phyloP scores from a whole-genome alignment of 2,113 vertebrate genomes.

The Rhinogobius similis region DNA sequence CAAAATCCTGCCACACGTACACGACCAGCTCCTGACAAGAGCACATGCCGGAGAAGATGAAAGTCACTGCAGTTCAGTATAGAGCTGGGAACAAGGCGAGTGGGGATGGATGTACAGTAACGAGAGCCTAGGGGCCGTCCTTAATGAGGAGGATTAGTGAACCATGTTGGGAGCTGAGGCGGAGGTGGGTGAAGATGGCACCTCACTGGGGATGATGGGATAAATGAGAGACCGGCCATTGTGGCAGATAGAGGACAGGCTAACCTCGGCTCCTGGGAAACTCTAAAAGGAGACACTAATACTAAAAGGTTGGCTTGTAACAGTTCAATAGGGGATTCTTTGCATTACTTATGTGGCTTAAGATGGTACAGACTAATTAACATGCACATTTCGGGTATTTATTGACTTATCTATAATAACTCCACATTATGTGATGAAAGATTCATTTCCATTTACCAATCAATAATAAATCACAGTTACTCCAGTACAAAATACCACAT shows the following conservation, averaged over 20 bases:
- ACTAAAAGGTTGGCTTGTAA: constrained; percentile 33
- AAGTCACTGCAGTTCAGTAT: constrained; percentile 30
- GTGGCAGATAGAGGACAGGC: constrained; percentile 56
- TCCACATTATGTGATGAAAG: no score
- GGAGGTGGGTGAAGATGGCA: constrained; percentile 10
- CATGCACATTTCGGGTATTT: not conserved
- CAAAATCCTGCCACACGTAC: constrained; percentile 45
- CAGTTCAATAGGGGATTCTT: constrained; percentile 51
- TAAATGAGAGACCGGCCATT: constrained; percentile 25
- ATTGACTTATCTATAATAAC: no score
- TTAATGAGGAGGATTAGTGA: constrained; percentile 71
- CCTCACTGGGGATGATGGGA: constrained; percentile 8
- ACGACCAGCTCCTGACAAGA: constrained; percentile 60
- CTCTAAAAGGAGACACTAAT: constrained; percentile 19
- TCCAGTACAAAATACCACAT: no score
- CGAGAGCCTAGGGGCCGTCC: constrained; percentile 46
- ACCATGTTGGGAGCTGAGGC: constrained; percentile 43
- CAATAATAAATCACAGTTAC: no score
- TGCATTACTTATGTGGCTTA: constrained; percentile 28
- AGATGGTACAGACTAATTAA: not conserved
- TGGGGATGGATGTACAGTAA: constrained; percentile 62
- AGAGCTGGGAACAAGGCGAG: constrained; percentile 48
- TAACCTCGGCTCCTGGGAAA: constrained; percentile 42
- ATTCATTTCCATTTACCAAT: no score
- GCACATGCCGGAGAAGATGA: constrained; percentile 54